Evolutionary conservation across 1,140 invertebrate species (phyloP).

Genomic region (Carcinoscorpius rotundicauda): DNA sequence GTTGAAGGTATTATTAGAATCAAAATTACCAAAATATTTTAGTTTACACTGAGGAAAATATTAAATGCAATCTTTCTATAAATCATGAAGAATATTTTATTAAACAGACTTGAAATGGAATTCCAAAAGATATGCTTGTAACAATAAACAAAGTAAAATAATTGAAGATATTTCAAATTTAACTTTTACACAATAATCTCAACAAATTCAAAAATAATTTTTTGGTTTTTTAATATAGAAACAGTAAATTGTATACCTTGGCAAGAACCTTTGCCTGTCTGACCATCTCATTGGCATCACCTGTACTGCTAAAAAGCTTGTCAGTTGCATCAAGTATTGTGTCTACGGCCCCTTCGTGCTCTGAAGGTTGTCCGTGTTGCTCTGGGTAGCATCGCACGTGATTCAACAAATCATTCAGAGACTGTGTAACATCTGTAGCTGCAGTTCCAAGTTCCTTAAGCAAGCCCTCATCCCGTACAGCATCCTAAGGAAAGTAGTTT

Average conservation of each 20-base stretch:
- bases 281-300: conserved; percentile 87
- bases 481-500: conserved; percentile 14
- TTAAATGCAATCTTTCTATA: too few relatives aligned
- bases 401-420: conserved; percentile 77
- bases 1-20: too few relatives aligned
- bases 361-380: conserved; percentile 36
- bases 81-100: too few relatives aligned
- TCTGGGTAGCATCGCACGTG: conserved; percentile 49
- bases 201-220: neutral
- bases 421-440: conserved; percentile 74
- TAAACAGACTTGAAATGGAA: too few relatives aligned
- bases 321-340: conserved; percentile 83
- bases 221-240: conserved; percentile 1
- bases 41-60: too few relatives aligned
- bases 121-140: neutral
- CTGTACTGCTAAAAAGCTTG: conserved; percentile 64
- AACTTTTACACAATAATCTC: neutral
- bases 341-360: conserved; percentile 72
- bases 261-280: conserved; percentile 81
- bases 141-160: neutral
- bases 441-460: conserved; percentile 67
- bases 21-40: too few relatives aligned
- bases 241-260: conserved; percentile 32
- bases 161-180: conserved; percentile 2
- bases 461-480: conserved; percentile 35